These are phyloP conservation scores for Leptinotarsa defecta DNA, from an alignment of 1,140 invertebrate genomes.

Conservation along the genomic window DNA sequence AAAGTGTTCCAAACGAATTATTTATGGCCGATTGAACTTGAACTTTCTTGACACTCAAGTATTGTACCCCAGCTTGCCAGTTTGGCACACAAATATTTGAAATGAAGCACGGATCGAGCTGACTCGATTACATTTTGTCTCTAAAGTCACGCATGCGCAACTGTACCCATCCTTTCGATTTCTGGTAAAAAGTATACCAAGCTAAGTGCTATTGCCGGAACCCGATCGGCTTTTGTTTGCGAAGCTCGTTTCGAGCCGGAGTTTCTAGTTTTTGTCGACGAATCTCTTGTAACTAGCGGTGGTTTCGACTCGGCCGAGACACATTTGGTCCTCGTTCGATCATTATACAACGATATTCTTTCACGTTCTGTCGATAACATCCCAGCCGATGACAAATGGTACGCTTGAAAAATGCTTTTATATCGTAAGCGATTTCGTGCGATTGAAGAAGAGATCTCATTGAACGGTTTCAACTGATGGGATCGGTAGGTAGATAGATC, in stretches of 20 bases:
- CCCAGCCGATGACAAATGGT: neutral
- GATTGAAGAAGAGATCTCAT: too few relatives aligned
- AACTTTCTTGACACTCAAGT: too few relatives aligned
- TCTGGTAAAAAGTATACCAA: slow-evolving; percentile 19
- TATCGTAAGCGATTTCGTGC: neutral
- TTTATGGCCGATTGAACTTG: too few relatives aligned
- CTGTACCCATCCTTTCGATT: slow-evolving; percentile 3
- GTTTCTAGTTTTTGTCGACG: slow-evolving; percentile 16
- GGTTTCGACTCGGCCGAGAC: slow-evolving; percentile 16
- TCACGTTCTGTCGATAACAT: neutral
- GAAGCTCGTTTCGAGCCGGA: neutral
- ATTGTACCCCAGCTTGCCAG: too few relatives aligned
- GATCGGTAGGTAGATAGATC: too few relatives aligned
- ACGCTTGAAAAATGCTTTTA: neutral
- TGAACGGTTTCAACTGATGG: too few relatives aligned
- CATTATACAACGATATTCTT: slow-evolving; percentile 14
- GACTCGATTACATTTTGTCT: too few relatives aligned
- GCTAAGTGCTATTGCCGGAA: slow-evolving; percentile 12
- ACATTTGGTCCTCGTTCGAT: slow-evolving; percentile 16
- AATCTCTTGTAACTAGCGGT: slow-evolving; percentile 17
- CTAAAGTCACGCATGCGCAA: neutral
- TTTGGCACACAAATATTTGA: too few relatives aligned
- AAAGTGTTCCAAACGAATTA: too few relatives aligned
- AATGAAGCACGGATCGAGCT: too few relatives aligned
- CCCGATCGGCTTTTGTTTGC: slow-evolving; percentile 13